Evolutionary conservation across 1,140 invertebrate genomes (phyloP).

Genomic region (Camponotus floridanus): DNA sequence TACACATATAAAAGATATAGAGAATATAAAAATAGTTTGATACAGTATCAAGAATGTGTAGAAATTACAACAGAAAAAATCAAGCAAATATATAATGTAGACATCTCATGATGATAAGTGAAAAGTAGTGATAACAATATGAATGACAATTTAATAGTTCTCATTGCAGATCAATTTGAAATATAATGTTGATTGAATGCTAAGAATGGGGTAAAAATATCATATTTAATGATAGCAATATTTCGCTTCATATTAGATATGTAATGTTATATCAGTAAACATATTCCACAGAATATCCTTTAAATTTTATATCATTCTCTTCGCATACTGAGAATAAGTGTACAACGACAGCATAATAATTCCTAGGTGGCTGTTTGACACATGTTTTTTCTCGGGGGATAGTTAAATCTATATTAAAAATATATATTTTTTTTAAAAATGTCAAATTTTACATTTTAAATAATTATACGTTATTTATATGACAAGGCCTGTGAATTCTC

Average conservation of each 20-base stretch:
- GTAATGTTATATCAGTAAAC: constrained; percentile 32
- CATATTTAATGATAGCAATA: constrained; percentile 39
- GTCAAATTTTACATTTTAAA: constrained; percentile 61
- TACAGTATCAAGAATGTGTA: background rate
- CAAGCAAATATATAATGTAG: background rate
- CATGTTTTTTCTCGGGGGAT: constrained; percentile 18
- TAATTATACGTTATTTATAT: constrained; percentile 46
- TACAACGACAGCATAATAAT: constrained; percentile 59
- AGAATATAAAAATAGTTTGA: constrained; percentile 19
- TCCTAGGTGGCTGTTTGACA: constrained; percentile 60
- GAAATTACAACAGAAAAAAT: background rate
- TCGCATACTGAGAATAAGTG: constrained; percentile 16
- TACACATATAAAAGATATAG: background rate
- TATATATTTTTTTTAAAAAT: constrained; percentile 65
- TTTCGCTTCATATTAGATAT: constrained; percentile 29
- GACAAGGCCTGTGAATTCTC: constrained; percentile 57
- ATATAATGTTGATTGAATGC: background rate
- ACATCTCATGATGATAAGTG: background rate
- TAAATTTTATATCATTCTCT: constrained; percentile 48
- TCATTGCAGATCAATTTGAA: background rate
- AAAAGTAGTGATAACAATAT: background rate
- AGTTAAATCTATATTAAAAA: constrained; percentile 39
- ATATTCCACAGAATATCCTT: constrained; percentile 26
- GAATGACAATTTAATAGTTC: background rate
- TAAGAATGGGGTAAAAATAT: background rate